Conservation (phyloP, 2,113 vertebrate genomes). For the Passer domesticus region DNA sequence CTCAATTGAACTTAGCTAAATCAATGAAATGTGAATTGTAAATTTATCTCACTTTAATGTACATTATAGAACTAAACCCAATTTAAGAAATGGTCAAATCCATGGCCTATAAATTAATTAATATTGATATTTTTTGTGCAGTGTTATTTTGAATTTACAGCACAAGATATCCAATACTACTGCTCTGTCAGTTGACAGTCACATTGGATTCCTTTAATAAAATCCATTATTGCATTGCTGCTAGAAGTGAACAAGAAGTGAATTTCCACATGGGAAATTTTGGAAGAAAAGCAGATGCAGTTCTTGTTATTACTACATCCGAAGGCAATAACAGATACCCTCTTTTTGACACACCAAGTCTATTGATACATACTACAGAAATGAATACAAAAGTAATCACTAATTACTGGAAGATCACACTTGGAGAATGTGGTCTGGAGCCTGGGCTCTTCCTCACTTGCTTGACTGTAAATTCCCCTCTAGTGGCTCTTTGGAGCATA, state of each 20-base stretch:
- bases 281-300: background rate
- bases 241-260: background rate
- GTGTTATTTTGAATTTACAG: constrained; percentile 56
- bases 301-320: background rate
- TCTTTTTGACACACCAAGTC: background rate
- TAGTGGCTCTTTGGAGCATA: background rate
- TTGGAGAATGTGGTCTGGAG: background rate
- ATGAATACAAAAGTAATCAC: background rate
- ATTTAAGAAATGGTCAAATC: constrained; percentile 29
- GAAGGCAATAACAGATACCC: background rate
- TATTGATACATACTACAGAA: background rate
- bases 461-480: background rate
- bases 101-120: constrained; percentile 54
- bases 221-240: constrained; percentile 13
- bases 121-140: constrained; percentile 51
- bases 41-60: constrained; percentile 66
- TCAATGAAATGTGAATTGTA: constrained; percentile 62
- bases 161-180: constrained; percentile 31
- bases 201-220: constrained; percentile 45
- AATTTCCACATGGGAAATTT: constrained; percentile 41
- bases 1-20: constrained; percentile 44
- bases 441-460: background rate
- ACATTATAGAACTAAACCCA: constrained; percentile 37
- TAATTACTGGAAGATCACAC: background rate
- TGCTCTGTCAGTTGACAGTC: constrained; percentile 32